Base-by-base conservation (phyloP, 2,113 vertebrate genomes). In the Sinocyclocheilus anophthalmus region DNA sequence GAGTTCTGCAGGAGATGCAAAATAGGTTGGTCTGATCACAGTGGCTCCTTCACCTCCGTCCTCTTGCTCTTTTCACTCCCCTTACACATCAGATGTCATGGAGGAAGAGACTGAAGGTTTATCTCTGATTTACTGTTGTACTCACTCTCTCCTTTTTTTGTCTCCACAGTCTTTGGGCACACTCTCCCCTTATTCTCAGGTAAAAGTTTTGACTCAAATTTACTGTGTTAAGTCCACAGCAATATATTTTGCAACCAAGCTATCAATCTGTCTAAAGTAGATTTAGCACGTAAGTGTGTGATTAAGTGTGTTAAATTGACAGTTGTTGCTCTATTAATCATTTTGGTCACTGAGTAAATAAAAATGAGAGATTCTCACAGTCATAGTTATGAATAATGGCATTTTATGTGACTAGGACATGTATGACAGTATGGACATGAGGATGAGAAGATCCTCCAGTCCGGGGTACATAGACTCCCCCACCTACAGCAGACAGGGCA, bases 151-250 rank as follows among this genome's bases (percentile, higher is more conserved):
- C 7, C 39, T 76, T 7, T 76, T 87, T 90, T 84, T 84, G 53
- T 22, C 87, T 90, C 89, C 93, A 73, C 92, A 99, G 97, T 98
- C 97, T 77, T 95, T 98, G 91, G 97, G 97, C 88, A 97, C 96
- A 0, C 95, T 99, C 89, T 99, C 97, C 90, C 97, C 96, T 0
- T 98, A 98, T 94, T 98, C 97, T 22, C 97, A 99, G 97, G 97
- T 99, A 95, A 96, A 87, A 61, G 0, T 67, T 75, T 59, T 16
- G 59, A 2, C n/a, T 37, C 0, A 13, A 3, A n/a, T 70, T 3
- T 55, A 53, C 5, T 84, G 1, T 45, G 37, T 20, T 45, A 3
- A 22, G 18, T 53, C 70, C n/a, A 42, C 4, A 42, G 70, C 9
- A 73, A 73, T 72, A n/a, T 42, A 48, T 48, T 48, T 48, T 48